phyloP scores from a whole-genome alignment of 2,113 vertebrate species.

The Chlamydotis undulata region DNA sequence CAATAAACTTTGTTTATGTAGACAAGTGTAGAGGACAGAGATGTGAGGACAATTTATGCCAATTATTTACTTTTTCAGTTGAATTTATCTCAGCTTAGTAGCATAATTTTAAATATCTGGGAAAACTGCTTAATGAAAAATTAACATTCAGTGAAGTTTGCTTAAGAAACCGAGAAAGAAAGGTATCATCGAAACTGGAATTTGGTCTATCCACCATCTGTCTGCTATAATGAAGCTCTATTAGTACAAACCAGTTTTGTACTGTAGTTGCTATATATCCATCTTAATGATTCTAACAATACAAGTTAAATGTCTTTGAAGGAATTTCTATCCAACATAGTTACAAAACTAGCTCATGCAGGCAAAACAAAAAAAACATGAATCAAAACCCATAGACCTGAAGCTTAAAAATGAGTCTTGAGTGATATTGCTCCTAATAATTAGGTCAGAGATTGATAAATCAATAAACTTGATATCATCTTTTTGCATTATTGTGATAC shows the following conservation, averaged over 20 bases:
- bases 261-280: neutral
- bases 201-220: neutral
- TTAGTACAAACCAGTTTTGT: neutral
- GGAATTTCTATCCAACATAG: neutral
- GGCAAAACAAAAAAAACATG: neutral
- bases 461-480: accelerated
- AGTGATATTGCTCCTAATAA: neutral
- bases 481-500: neutral
- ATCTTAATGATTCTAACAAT: neutral
- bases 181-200: neutral
- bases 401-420: neutral
- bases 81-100: neutral
- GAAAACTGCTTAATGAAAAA: accelerated
- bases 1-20: neutral
- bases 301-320: neutral
- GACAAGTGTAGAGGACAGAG: neutral
- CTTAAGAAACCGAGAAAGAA: neutral
- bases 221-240: neutral
- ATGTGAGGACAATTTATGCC: too few relatives aligned
- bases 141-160: neutral
- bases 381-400: neutral
- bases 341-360: neutral
- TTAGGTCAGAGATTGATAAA: neutral
- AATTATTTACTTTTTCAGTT: neutral
- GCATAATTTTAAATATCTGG: neutral